Evolutionary conservation across 2,888 invertebrate species (phyloP), one percentile per base, ranked within the genome.

Genomic region (Sphaerophoria rueppellii): DNA sequence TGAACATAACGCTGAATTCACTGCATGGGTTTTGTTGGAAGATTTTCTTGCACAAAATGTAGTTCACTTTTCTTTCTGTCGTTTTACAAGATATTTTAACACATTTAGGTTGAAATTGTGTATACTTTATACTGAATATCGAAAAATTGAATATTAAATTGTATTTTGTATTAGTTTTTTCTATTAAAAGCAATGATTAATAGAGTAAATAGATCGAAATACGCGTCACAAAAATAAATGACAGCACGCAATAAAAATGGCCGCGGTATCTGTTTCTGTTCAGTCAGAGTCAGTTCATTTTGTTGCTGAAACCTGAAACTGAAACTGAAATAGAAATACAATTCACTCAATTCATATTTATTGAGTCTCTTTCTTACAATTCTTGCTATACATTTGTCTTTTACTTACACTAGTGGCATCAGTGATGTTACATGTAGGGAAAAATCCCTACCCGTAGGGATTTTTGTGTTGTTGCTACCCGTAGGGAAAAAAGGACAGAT

Each of bases 221-320:
- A 83, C 79, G 83, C 83, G 83, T 83, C 79, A 72, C 79, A 88
- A 81, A 88, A 82, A 88, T 88, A 89, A 88, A 87, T 88, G 89
- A 89, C 89, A 89, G 89, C 89, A 90, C 89, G 89, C 90, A 90
- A 89, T 89, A 89, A 90, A 90, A 89, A 90, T 90, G 90, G 90
- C 89, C 89, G 86, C 87, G 89, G 86, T 86, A 81, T 82, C 88
- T 43, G 43, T 88, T 24, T 24, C 24, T 24, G 24, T 24, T 24
- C 24, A 24, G 1, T 24, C 24, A 24, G 24, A 2, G 24, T n/a
- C 1, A 24, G 86, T 74, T 83, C 71, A 79, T 80, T 80, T 73
- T 83, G 70, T 65, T 63, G 55, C 55, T 80, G 82, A 83, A 65
- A 83, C 82, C 83, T 79, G 87, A 74, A 86, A 86, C 82, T 52